Conservation (phyloP, 2,888 invertebrate genomes). For the Lamproptera curius region DNA sequence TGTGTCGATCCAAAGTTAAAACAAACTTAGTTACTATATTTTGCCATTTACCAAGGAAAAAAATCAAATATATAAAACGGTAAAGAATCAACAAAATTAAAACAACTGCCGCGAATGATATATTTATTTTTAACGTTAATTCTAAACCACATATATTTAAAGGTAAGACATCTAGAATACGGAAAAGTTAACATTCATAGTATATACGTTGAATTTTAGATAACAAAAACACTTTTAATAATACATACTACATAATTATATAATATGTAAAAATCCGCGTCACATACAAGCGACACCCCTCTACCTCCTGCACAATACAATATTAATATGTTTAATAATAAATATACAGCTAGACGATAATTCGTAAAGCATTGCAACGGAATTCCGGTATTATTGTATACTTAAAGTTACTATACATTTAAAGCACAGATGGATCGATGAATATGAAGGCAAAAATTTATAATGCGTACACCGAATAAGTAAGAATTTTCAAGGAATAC, state of each 20-base stretch:
- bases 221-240: conserved; percentile 30
- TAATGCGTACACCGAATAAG: no score
- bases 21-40: no score
- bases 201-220: conserved; percentile 27
- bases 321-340: not conserved
- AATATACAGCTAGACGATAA: not conserved
- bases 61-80: no score
- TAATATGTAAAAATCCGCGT: not conserved
- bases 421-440: no score
- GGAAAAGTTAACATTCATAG: conserved; percentile 24
- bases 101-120: conserved; percentile 28
- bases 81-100: no score
- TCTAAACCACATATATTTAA: conserved; percentile 32
- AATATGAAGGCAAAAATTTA: no score
- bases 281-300: not conserved
- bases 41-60: no score
- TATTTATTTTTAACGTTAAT: conserved; percentile 37
- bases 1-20: no score
- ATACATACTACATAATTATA: not conserved
- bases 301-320: no score
- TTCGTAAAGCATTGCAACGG: not conserved
- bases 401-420: not conserved
- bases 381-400: not conserved
- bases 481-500: no score
- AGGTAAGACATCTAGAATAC: conserved; percentile 32